Evolutionary conservation across 2,113 vertebrate genomes (phyloP).

Genomic region (Forbesichthys papilliferus): DNA sequence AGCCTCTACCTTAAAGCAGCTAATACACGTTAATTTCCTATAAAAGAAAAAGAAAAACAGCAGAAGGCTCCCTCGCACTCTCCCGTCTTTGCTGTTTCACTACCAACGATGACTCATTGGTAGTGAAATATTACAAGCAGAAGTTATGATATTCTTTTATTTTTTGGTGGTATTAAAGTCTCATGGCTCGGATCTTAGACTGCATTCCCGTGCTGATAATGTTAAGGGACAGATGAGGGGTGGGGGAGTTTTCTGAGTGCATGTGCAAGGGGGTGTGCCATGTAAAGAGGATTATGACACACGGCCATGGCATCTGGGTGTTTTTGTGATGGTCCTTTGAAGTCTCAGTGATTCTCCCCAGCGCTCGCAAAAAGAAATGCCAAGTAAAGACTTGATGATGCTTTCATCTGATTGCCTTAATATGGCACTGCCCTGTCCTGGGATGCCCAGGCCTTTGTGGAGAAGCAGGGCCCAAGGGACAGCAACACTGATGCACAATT

Average conservation of each 20-base stretch:
- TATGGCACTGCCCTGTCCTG: constrained; percentile 64
- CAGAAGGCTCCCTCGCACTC: constrained; percentile 40
- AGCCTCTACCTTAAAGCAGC: no score
- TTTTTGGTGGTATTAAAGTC: constrained; percentile 66
- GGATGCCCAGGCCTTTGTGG: constrained; percentile 56
- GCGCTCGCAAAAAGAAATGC: constrained; percentile 53
- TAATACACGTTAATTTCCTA: constrained; percentile 8
- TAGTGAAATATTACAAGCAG: constrained; percentile 41
- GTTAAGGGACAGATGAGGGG: constrained; percentile 38
- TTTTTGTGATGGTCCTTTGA: constrained; percentile 73
- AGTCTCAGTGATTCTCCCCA: constrained; percentile 70
- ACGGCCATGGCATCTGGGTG: constrained; percentile 62
- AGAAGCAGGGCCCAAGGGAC: constrained; percentile 15
- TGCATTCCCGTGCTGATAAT: constrained; percentile 50
- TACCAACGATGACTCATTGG: constrained; percentile 25
- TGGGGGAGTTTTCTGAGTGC: constrained; percentile 13
- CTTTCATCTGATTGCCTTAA: constrained; percentile 67
- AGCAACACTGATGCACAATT: constrained; percentile 13
- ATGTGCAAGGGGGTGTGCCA: constrained; percentile 27
- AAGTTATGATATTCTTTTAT: constrained; percentile 31
- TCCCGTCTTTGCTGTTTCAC: constrained; percentile 42
- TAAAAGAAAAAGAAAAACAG: background rate
- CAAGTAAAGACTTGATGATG: constrained; percentile 58
- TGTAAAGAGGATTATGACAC: constrained; percentile 31
- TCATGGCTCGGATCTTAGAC: constrained; percentile 61